Evolutionary conservation across 2,797 vertebrate species (phyloP), one percentile per base, ranked within the genome.

Genomic region (Enteromius anoplus): DNA sequence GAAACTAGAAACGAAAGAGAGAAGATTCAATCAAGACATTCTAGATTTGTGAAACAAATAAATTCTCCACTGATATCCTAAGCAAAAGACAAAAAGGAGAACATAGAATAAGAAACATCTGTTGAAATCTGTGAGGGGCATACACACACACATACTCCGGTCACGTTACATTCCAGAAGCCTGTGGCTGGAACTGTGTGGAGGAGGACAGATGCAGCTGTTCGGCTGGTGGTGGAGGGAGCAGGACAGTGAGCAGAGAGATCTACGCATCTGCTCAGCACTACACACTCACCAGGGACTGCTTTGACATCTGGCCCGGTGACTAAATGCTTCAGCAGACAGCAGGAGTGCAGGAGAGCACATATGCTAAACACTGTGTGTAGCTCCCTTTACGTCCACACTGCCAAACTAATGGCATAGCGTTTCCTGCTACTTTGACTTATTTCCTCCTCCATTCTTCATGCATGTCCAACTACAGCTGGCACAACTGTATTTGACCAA

Each of bases 211-310:
- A 91, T 90, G 93, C 94, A 95, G 94, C 93, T 95, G 94, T 93
- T 93, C 91, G 90, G 93, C 92, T 93, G 90, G 91, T 93, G 93
- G 93, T 94, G 93, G 92, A 73, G 71, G 87, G 87, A 94, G 91
- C 93, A 92, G 92, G 91, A 90, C 93, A 92, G 91, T 92, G 93
- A 84, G 81, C 77, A 82, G 78, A 72, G 49, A 53, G 26, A 95
- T 93, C 90, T 92, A 95, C 91, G 97, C 97, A 98, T 97, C 97
- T 99, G 97, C 95, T 96, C 93, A 90, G 93, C 93, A 96, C 95
- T 94, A 93, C 93, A 93, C 90, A 88, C 94, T 94, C 97, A 96
- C 96, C 89, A 94, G 97, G 96, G 96, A 97, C 94, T 91, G 88
- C 90, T 94, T 92, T 92, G 94, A 95, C 94, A 95, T 95, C 95